Base-by-base conservation (phyloP, 92 coral and sea anemone species). In the Ricordea florida region DNA sequence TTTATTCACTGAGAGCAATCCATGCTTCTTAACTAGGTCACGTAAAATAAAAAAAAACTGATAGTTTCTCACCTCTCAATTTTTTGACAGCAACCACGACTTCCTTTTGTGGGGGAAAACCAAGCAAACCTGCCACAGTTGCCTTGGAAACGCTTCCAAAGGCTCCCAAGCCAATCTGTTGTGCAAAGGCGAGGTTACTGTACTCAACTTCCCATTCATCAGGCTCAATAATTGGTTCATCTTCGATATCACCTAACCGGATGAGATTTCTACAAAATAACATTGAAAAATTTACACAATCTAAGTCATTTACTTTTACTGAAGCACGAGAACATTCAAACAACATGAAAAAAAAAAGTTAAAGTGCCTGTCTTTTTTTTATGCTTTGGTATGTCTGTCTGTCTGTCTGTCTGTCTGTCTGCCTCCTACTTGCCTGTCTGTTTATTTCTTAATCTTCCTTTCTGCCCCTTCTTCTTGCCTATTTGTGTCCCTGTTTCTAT, bases 81-180 rank as follows among this genome's bases (percentile, higher is more conserved):
- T 79, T 88, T 82, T 91, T 91, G 66, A 91, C 90, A 0, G 97
- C 97, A 2, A 83, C 97, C 4, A 84, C 84, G 6, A 88, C 82
- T 24, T 91, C 88, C 26, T 85, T 91, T 15, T 69, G 86, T 16
- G 77, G 81, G 0, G 93, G 93, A 26, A 52, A 75, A 15, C 93
- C 93, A 38, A 74, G 83, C 28, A 91, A 57, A 16, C 90, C 87
- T 7, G 77, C 64, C 0, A 69, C 82, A 26, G 87, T 88, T 16
- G 93, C 97, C 69, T 91, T 88, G 61, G 66, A 65, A 24, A 91
- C 97, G 27, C 80, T 91, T 2, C 97, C 97, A 68, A 91, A 91
- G n/a, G 93, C 97, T 16, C 97, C 97, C 42, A 86, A 85, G 27
- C 97, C 97, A 10, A 91, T 80, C 66, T 67, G 82, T 20, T 91